Conservation (phyloP, 2,888 invertebrate species). For the Perizoma flavofasciatum region DNA sequence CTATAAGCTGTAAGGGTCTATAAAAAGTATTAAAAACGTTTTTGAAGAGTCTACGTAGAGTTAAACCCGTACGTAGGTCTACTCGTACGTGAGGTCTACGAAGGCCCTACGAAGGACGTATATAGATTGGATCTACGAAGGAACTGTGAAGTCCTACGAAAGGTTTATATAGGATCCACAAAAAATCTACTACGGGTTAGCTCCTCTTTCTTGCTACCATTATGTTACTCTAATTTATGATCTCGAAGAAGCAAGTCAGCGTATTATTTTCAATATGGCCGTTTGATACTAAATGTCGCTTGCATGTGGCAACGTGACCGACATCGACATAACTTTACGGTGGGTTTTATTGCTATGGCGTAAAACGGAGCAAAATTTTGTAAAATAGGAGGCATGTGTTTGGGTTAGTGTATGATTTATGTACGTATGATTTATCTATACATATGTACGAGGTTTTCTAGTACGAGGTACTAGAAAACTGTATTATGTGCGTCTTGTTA, state of each 20-base stretch:
- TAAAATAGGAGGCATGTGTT: constrained; percentile 17
- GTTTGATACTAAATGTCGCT: constrained; percentile 21
- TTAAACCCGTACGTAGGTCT: background rate
- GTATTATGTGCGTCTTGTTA: too few relatives aligned
- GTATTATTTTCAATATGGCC: constrained; percentile 24
- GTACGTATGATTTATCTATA: too few relatives aligned
- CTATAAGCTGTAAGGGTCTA: too few relatives aligned
- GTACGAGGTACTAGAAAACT: too few relatives aligned
- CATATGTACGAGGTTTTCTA: constrained; percentile 3
- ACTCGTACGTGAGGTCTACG: background rate
- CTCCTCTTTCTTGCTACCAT: background rate
- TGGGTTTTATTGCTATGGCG: constrained; percentile 22
- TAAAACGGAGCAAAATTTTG: constrained; percentile 24
- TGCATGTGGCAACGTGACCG: constrained; percentile 21
- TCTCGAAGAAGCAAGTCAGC: constrained; percentile 26
- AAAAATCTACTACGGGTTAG: too few relatives aligned
- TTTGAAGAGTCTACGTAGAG: too few relatives aligned
- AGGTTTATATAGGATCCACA: too few relatives aligned
- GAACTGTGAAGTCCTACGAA: too few relatives aligned
- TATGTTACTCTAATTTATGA: constrained; percentile 24
- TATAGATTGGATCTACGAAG: too few relatives aligned
- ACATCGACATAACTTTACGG: constrained; percentile 27
- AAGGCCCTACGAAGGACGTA: background rate
- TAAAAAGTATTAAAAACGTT: too few relatives aligned
- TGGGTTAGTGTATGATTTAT: constrained; percentile 23